Evolutionary conservation across 2,888 invertebrate species (phyloP).

Genomic region (Catocala sponsa): DNA sequence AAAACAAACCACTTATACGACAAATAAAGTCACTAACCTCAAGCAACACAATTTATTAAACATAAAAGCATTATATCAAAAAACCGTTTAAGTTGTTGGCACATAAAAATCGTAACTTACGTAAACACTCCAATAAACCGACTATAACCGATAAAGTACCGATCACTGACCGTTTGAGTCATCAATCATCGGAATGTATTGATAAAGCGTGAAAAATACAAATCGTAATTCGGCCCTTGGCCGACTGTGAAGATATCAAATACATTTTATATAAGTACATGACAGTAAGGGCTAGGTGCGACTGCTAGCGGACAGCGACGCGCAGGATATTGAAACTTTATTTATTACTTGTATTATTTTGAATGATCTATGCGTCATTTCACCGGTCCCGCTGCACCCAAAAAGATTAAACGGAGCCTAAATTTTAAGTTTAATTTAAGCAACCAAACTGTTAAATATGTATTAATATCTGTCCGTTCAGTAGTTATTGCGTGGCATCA

Average conservation of each 20-base stretch:
- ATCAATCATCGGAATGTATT: conserved; percentile 53
- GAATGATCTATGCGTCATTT: too few relatives aligned
- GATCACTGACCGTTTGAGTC: conserved; percentile 44
- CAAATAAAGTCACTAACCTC: too few relatives aligned
- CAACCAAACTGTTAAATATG: too few relatives aligned
- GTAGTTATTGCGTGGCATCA: too few relatives aligned
- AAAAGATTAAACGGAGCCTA: too few relatives aligned
- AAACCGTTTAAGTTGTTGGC: neutral
- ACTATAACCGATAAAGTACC: conserved; percentile 32
- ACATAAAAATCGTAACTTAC: conserved; percentile 13
- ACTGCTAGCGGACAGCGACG: conserved; percentile 9
- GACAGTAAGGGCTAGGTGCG: conserved; percentile 16
- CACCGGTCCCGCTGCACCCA: too few relatives aligned
- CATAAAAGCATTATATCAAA: too few relatives aligned
- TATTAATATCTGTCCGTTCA: too few relatives aligned
- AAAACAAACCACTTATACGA: too few relatives aligned
- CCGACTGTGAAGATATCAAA: conserved; percentile 45
- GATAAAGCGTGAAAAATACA: conserved; percentile 60
- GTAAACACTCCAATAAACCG: conserved; percentile 32
- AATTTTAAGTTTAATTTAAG: too few relatives aligned
- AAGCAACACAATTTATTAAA: too few relatives aligned
- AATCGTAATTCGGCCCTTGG: conserved; percentile 61
- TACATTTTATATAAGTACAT: conserved; percentile 22
- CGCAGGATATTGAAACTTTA: neutral
- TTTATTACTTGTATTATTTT: neutral